A percentile compares a stretch with the other conserved stretches of the same genome.
These are phyloP conservation scores for Cyclina sinensis DNA, from an alignment of 1,140 invertebrate genomes.

Conservation along the genomic window DNA sequence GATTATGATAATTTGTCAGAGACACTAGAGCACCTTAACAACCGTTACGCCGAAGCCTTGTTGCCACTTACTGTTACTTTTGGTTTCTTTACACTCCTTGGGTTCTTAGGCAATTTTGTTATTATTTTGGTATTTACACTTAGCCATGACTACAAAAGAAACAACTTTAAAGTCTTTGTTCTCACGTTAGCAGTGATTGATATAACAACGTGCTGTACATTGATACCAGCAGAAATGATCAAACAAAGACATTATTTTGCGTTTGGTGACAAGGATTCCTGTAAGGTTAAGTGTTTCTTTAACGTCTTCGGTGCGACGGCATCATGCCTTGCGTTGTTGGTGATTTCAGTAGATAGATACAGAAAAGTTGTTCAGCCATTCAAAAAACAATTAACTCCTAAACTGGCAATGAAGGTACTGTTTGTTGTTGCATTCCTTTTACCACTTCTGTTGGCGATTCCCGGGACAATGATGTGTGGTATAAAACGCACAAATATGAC, in stretches of 20 bases:
- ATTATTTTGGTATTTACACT: conserved; percentile 49
- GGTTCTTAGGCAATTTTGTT: conserved; percentile 37
- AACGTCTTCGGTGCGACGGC: conserved; percentile 39
- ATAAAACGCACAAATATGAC: conserved; percentile 12
- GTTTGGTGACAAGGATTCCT: conserved; percentile 26
- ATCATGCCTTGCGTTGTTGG: conserved; percentile 23
- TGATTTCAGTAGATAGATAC: conserved; percentile 55
- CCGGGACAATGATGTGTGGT: conserved; percentile 50
- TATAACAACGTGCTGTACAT: conserved; percentile 34
- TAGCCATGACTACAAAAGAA: conserved; percentile 32
- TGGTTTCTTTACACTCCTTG: conserved; percentile 39
- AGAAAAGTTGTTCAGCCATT: conserved; percentile 52
- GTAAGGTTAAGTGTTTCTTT: conserved; percentile 62
- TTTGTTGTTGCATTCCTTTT: conserved; percentile 28
- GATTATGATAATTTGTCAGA: not conserved
- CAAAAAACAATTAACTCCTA: conserved; percentile 50
- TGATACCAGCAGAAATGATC: conserved; percentile 62
- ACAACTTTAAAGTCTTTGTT: conserved; percentile 64
- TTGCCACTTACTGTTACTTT: conserved; percentile 44
- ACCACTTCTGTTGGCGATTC: conserved; percentile 34
- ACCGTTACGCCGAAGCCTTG: conserved; percentile 42
- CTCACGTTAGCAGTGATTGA: conserved; percentile 47
- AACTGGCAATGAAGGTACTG: conserved; percentile 31
- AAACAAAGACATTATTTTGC: conserved; percentile 51
- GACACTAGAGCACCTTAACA: conserved; percentile 26